phyloP scores from a whole-genome alignment of 2,797 vertebrate species.

The Xyrichtys novacula region DNA sequence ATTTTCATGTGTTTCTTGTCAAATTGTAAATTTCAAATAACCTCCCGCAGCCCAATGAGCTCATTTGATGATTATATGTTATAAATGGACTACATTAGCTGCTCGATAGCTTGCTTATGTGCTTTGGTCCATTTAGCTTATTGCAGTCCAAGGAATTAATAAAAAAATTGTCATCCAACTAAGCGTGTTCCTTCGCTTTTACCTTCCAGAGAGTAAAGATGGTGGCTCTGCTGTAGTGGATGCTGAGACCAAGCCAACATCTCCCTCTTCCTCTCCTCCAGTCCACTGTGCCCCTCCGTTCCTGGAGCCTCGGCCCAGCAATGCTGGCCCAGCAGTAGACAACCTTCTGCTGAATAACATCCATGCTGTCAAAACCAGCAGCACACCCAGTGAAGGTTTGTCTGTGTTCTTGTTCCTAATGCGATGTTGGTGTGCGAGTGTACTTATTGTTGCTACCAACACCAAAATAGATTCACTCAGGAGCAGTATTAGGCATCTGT shows the following conservation, averaged over 20 bases:
- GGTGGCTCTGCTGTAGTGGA: slow-evolving; percentile 60
- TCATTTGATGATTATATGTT: too few species aligned
- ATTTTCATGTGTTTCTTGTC: not conserved
- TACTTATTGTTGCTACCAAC: too few species aligned
- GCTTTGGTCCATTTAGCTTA: not conserved
- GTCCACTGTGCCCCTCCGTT: slow-evolving; percentile 68
- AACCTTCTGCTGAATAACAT: slow-evolving; percentile 63
- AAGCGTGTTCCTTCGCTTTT: not conserved
- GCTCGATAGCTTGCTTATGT: not conserved
- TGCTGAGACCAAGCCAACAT: slow-evolving; percentile 71
- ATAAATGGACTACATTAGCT: too few species aligned
- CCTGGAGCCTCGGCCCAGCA: slow-evolving; percentile 72
- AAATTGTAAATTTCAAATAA: too few species aligned
- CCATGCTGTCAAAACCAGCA: slow-evolving; percentile 75
- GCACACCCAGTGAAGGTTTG: slow-evolving; percentile 77
- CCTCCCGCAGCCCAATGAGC: too few species aligned
- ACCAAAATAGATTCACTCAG: too few species aligned
- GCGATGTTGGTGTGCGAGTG: too few species aligned
- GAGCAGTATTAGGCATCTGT: too few species aligned
- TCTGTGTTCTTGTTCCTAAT: too few species aligned
- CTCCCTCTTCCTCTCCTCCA: slow-evolving; percentile 73
- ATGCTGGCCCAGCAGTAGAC: slow-evolving; percentile 50
- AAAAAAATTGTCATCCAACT: not conserved
- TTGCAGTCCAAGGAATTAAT: not conserved
- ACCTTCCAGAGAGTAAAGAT: slow-evolving; percentile 75